Base-by-base conservation (phyloP, 2,888 invertebrate species). In the Phortica okadai region DNA sequence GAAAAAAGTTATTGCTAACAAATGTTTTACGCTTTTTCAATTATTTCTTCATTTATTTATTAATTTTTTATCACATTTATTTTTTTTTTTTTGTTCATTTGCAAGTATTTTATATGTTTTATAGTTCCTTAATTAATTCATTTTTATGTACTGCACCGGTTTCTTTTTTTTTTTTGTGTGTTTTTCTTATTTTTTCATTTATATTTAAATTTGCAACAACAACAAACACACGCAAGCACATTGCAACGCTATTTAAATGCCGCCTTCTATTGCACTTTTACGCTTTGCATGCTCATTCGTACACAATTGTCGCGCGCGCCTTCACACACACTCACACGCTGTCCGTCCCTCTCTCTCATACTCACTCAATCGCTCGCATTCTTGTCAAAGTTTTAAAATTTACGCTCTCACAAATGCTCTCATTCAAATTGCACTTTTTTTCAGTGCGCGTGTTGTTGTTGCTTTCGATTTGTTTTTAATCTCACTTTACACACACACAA, bases 191-290 rank as follows among this genome's bases (percentile, higher is more conserved):
- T 21, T 25, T 62, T 81, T 84, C 82, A 81, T 84, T 88, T 86
- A 80, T 85, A 85, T 85, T 85, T 85, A 86, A 87, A 85, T 87
- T 85, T 87, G 80, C 88, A 78, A 77, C 79, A 87, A 85, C 79
- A 83, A 84, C 74, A 70, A 70, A 21, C 58, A 44, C 41, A 1
- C 45, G 45, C 62, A 44, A 7, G 33, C 64, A 74, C 33, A 64
- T 50, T 77, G 80, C 81, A 83, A 76, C 79, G 41, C 69, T 69
- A 69, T 14, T 56, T 11, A 59, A 62, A 62, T 62, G 59, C 50
- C 70, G 72, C 44, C 62, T 76, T 16, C 79, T 78, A 80, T 83
- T 86, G 85, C 83, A 84, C 75, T 81, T 83, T 82, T 76, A 58
- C 62, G 70, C 76, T 76, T 82, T 66, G 64, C 83, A 83, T 41